Conservation (phyloP, 2,888 invertebrate genomes). For the Trichogramma evanescens region DNA sequence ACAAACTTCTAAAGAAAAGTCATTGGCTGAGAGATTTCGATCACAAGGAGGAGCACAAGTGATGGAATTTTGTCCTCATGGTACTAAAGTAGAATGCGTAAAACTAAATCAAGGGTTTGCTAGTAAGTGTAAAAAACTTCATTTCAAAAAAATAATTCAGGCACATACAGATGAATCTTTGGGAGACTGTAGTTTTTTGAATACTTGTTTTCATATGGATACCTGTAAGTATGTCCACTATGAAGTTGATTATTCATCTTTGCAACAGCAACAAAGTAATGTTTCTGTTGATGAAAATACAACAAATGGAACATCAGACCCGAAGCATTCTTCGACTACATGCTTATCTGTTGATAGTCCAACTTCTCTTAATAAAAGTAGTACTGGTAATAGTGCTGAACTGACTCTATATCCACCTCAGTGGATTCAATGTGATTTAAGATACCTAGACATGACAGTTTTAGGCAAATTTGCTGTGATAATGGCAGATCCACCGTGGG, state of each 20-base stretch:
- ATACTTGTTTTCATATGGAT: constrained; percentile 99
- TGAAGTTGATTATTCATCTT: constrained; percentile 76
- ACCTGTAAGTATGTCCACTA: constrained; percentile 98
- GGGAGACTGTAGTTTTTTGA: constrained; percentile 95
- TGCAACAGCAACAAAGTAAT: constrained; percentile 39
- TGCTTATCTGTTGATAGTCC: constrained; percentile 6
- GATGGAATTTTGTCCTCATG: constrained; percentile 95
- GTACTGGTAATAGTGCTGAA: constrained; percentile 49
- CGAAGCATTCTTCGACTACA: constrained; percentile 9
- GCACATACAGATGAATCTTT: constrained; percentile 89
- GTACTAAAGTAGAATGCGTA: constrained; percentile 82
- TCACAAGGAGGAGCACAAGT: constrained; percentile 90
- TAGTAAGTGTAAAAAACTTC: constrained; percentile 77
- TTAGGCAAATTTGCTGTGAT: constrained; percentile 95
- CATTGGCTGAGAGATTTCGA: constrained; percentile 89
- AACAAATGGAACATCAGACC: constrained; percentile 32
- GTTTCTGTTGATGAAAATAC: constrained; percentile 27
- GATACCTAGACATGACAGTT: constrained; percentile 84
- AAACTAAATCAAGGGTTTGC: constrained; percentile 44
- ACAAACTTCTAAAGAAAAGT: constrained; percentile 92
- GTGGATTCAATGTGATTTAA: constrained; percentile 95
- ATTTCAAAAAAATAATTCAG: constrained; percentile 95
- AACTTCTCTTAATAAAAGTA: constrained; percentile 20
- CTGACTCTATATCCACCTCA: constrained; percentile 78
- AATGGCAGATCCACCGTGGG: constrained; percentile 99